Conservation (phyloP, 2,888 invertebrate genomes). For the Euspilapteryx auroguttella region DNA sequence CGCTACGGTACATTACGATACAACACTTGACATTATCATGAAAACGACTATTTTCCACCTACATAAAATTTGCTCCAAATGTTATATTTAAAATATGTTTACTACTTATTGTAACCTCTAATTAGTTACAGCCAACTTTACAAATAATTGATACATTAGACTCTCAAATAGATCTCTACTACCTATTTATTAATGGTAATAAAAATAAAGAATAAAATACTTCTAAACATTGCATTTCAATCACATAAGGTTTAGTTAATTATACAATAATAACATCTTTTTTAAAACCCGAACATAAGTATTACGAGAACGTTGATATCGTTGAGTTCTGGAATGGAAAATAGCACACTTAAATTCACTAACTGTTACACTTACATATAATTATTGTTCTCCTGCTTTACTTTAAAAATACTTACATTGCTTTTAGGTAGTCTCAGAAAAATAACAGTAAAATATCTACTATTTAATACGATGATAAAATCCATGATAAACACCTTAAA, state of each 20-base stretch:
- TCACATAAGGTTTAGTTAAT: conserved; percentile 61
- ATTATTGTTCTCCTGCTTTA: conserved; percentile 61
- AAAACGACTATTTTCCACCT: conserved; percentile 57
- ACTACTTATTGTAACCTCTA: conserved; percentile 61
- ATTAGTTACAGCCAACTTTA: conserved; percentile 62
- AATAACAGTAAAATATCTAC: conserved; percentile 55
- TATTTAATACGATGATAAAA: conserved; percentile 48
- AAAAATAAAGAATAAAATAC: conserved; percentile 63
- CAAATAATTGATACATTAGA: conserved; percentile 63
- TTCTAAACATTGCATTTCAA: conserved; percentile 63
- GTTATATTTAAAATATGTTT: conserved; percentile 61
- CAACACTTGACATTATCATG: conserved; percentile 58
- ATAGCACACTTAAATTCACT: conserved; percentile 62
- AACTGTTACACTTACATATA: conserved; percentile 61
- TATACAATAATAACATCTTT: conserved; percentile 59
- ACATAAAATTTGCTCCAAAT: conserved; percentile 61
- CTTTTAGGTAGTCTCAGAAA: conserved; percentile 55
- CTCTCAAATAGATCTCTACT: conserved; percentile 63
- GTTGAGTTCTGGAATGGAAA: conserved; percentile 61
- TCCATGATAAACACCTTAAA: conserved; percentile 41
- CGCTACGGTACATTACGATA: conserved; percentile 25
- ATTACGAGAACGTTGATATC: conserved; percentile 58
- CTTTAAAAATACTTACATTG: conserved; percentile 52
- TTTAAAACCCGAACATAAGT: conserved; percentile 58
- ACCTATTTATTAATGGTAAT: conserved; percentile 61